These are phyloP conservation scores for Rhinoptilus africanus DNA, from an alignment of 2,113 vertebrate species.

Conservation along the genomic window DNA sequence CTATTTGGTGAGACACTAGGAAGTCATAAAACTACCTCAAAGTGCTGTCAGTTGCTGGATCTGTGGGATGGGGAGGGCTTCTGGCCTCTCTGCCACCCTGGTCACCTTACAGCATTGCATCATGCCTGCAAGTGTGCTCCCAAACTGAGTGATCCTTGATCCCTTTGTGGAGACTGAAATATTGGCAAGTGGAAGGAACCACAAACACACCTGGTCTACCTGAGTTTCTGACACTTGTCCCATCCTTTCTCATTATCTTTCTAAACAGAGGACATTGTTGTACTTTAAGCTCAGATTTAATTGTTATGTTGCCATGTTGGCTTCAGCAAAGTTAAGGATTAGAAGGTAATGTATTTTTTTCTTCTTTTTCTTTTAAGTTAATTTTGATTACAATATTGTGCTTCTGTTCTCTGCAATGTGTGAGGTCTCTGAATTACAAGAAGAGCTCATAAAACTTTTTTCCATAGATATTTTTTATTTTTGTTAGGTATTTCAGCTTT, in stretches of 20 bases:
- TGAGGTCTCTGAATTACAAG: not conserved
- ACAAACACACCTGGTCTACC: not conserved
- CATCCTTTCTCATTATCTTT: not conserved
- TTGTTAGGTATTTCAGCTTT: not conserved
- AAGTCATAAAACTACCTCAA: not conserved
- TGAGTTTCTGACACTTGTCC: not conserved
- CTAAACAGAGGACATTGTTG: not conserved
- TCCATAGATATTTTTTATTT: not conserved
- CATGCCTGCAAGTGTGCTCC: not conserved
- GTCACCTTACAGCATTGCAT: not conserved
- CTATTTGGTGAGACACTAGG: not conserved
- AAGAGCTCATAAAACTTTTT: not conserved
- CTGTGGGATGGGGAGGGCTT: not conserved
- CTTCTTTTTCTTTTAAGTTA: not conserved
- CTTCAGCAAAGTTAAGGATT: not conserved
- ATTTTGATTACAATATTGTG: not conserved
- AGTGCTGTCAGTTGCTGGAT: not conserved
- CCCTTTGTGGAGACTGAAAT: not conserved
- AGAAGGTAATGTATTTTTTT: rapidly evolving
- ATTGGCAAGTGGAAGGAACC: not conserved
- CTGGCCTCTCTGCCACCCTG: not conserved
- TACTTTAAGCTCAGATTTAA: not conserved
- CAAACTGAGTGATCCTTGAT: rapidly evolving
- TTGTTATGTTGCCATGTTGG: not conserved
- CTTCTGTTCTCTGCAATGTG: not conserved